Conservation (phyloP, 2,888 invertebrate species). For the Caenorhabditis afra region DNA sequence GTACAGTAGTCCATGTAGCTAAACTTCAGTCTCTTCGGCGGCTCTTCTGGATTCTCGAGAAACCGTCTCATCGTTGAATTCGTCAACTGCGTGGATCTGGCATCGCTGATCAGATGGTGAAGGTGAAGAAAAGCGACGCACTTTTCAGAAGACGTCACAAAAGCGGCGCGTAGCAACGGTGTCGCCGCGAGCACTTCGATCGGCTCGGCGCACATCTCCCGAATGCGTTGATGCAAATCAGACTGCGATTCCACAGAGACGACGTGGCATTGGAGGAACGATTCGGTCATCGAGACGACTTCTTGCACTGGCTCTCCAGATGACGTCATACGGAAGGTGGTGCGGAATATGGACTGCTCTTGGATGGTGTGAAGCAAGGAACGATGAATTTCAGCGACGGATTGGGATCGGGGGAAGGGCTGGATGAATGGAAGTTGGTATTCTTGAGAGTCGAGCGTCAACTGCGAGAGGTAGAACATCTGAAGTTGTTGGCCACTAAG, state of each 20-base stretch:
- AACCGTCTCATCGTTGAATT: slow-evolving; percentile 43
- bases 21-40: background rate
- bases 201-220: slow-evolving; percentile 26
- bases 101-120: slow-evolving; percentile 69
- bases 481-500: slow-evolving; percentile 60
- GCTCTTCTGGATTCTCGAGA: slow-evolving; percentile 3
- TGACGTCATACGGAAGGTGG: slow-evolving; percentile 17
- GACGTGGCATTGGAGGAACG: slow-evolving; percentile 32
- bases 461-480: slow-evolving; percentile 59
- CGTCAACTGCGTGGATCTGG: slow-evolving; percentile 59
- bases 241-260: background rate
- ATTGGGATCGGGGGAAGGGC: slow-evolving; percentile 25
- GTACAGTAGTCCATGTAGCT: slow-evolving; percentile 44
- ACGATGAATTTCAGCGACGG: slow-evolving; percentile 31
- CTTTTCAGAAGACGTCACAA: slow-evolving; percentile 16
- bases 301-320: slow-evolving; percentile 46
- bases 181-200: slow-evolving; percentile 26
- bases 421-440: slow-evolving; percentile 62
- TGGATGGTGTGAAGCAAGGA: slow-evolving; percentile 45
- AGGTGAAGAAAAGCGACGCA: slow-evolving; percentile 58
- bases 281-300: slow-evolving; percentile 62
- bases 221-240: slow-evolving; percentile 21
- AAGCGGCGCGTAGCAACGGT: slow-evolving; percentile 20
- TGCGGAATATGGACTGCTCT: slow-evolving; percentile 53
- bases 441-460: slow-evolving; percentile 27